phyloP scores from a whole-genome alignment of 2,113 vertebrate species.

The Gnathonemus echidnorhynchus region DNA sequence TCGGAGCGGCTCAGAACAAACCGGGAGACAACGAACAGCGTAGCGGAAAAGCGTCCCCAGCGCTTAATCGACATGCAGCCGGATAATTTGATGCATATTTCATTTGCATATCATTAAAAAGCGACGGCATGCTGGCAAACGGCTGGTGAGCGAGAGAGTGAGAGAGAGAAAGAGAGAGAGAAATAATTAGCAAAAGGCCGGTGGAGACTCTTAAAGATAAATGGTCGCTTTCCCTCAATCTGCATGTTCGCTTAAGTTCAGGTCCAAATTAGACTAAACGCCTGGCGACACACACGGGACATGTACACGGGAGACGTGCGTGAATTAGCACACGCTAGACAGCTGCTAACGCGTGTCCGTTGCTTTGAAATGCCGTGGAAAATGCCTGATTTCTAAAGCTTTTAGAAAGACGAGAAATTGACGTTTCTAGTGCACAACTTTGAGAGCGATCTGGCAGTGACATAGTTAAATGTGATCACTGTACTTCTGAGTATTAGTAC shows the following conservation, averaged over 20 bases:
- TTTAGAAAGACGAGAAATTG: not conserved
- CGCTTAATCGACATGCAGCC: constrained; percentile 83
- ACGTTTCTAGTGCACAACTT: not conserved
- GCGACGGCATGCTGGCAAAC: constrained; percentile 36
- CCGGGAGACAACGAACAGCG: not conserved
- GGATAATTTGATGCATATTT: constrained; percentile 85
- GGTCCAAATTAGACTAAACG: not conserved
- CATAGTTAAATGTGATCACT: not conserved
- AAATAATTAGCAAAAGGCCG: not conserved
- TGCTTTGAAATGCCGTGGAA: not conserved
- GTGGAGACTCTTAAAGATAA: not conserved
- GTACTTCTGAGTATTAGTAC: not conserved
- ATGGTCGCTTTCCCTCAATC: not conserved
- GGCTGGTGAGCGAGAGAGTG: constrained; percentile 51
- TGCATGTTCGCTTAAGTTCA: constrained; percentile 14
- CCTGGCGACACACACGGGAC: not conserved
- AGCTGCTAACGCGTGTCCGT: not conserved
- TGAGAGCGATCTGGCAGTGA: not conserved
- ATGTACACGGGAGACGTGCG: not conserved
- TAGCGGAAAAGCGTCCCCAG: constrained; percentile 52
- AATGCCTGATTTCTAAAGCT: not conserved
- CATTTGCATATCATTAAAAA: constrained; percentile 86
- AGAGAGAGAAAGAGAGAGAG: constrained; percentile 54
- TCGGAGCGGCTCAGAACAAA: not conserved
- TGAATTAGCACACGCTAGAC: not conserved